Evolutionary conservation across 2,113 vertebrate species (phyloP), one percentile per base, ranked within the genome.

Genomic region (Paramisgurnus dabryanus): DNA sequence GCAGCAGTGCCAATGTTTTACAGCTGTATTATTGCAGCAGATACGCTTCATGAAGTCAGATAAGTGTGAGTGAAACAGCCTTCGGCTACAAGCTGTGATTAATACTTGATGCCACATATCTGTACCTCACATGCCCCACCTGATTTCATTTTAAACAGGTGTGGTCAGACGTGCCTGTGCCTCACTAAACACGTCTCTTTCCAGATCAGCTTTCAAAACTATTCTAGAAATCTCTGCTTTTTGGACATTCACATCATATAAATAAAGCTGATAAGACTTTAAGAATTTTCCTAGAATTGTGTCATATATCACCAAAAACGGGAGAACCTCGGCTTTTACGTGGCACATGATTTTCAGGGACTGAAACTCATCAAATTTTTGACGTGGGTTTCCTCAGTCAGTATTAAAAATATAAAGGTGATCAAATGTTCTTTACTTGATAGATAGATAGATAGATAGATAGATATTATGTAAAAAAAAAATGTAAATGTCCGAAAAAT

Each of bases 41-140:
- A 7, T n/a, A 58, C 55, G 15, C 55, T 58, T 58, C n/a, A 58
- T 58, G 55, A 58, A 67, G 17, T 67, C 4, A 67, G 9, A 57
- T 63, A 78, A 63, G 82, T 75, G 53, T 3, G 9, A 55, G 34
- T 50, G 71, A 47, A 68, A 57, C 34, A 10, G 40, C 53, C 63
- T 73, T 41, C 22, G 11, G 72, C 72, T 40, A 63, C 43, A 72
- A 76, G 57, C 55, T 53, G 61, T 41, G 66, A 61, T 63, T 34
- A 63, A 50, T 53, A 71, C 45, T 22, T 73, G 27, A 65, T 60
- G 11, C 22, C 69, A 11, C 50, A 65, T 72, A 53, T 60, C 69
- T 69, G 61, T 49, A 75, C 70, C 45, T 47, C 55, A 58, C 34
- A 12, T 70, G 72, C 57, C 77, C 67, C 70, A 75, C 77, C 82